Percentiles rank a stretch among this genome's conserved stretches.
These are phyloP conservation scores for Cottus gobio DNA, from an alignment of 2,113 vertebrate genomes.

Conservation along the genomic window DNA sequence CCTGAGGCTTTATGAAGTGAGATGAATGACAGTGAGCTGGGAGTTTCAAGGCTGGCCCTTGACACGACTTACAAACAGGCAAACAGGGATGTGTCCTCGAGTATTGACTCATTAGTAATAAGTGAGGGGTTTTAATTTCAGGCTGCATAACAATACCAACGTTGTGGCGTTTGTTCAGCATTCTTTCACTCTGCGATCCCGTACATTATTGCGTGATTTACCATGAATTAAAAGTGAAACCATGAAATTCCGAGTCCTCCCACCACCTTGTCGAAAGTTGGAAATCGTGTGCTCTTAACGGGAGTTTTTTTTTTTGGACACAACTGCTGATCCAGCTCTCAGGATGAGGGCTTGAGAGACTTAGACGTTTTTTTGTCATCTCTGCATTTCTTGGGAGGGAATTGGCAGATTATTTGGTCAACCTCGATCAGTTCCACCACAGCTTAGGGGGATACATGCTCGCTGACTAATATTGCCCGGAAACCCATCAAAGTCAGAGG, in stretches of 20 bases:
- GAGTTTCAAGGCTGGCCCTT: slow-evolving; percentile 60
- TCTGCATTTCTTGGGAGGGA: slow-evolving; percentile 80
- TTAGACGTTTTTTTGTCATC: slow-evolving; percentile 80
- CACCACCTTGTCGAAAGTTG: slow-evolving; percentile 72
- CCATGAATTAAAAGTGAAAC: slow-evolving; percentile 76
- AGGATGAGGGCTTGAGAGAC: slow-evolving; percentile 78
- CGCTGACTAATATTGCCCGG: slow-evolving; percentile 77
- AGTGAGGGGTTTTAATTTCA: slow-evolving; percentile 55
- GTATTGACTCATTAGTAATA: slow-evolving; percentile 51
- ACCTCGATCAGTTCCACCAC: slow-evolving; percentile 83
- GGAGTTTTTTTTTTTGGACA: slow-evolving; percentile 67
- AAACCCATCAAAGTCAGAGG: slow-evolving; percentile 83
- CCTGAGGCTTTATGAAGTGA: slow-evolving; percentile 69
- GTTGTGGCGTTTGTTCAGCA: slow-evolving; percentile 51
- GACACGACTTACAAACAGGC: slow-evolving; percentile 41
- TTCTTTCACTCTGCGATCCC: slow-evolving; percentile 54
- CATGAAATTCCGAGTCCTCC: slow-evolving; percentile 66
- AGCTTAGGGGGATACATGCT: slow-evolving; percentile 80
- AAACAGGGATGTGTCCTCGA: slow-evolving; percentile 25
- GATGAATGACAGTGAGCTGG: slow-evolving; percentile 57
- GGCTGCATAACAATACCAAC: slow-evolving; percentile 45
- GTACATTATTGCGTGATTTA: slow-evolving; percentile 69
- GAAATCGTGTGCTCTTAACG: slow-evolving; percentile 72
- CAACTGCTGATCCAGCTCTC: slow-evolving; percentile 82
- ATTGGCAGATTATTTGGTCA: slow-evolving; percentile 87